phyloP scores from a whole-genome alignment of 2,113 vertebrate species.

The Reinhardtius hippoglossoides region DNA sequence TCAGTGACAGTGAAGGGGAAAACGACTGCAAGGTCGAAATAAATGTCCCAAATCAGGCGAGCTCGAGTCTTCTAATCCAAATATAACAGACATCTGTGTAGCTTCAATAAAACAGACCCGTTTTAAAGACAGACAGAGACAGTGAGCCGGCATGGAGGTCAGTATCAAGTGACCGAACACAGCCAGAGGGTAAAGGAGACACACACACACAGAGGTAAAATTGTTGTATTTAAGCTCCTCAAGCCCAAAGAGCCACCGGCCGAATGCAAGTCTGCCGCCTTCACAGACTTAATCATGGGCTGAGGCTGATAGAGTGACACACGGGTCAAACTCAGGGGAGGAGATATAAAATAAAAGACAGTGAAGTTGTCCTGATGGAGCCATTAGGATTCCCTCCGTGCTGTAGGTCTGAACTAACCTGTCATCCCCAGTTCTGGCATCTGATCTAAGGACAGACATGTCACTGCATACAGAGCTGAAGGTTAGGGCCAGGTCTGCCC shows the following conservation, averaged over 20 bases:
- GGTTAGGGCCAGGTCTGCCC: slow-evolving; percentile 38
- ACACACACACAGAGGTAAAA: neutral
- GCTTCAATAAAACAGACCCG: slow-evolving; percentile 30
- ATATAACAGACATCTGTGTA: slow-evolving; percentile 55
- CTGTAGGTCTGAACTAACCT: slow-evolving; percentile 69
- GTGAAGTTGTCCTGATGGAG: slow-evolving; percentile 58
- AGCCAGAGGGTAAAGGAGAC: slow-evolving; percentile 33
- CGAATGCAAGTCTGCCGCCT: slow-evolving; percentile 21
- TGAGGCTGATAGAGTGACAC: slow-evolving; percentile 22
- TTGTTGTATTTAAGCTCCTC: neutral
- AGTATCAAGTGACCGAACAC: slow-evolving; percentile 31
- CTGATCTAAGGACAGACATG: slow-evolving; percentile 57
- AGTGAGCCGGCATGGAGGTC: slow-evolving; percentile 42
- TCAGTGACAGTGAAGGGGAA: slow-evolving; percentile 63
- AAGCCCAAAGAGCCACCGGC: slow-evolving; percentile 5
- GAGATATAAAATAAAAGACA: slow-evolving; percentile 25
- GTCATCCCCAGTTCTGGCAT: slow-evolving; percentile 48
- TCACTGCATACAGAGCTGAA: slow-evolving; percentile 40
- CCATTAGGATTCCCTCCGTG: slow-evolving; percentile 62
- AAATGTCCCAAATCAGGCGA: slow-evolving; percentile 55
- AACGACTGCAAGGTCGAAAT: slow-evolving; percentile 59
- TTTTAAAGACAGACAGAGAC: slow-evolving; percentile 39
- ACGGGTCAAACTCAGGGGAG: slow-evolving; percentile 13
- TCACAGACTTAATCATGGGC: neutral
- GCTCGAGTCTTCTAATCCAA: slow-evolving; percentile 52